phyloP scores from a whole-genome alignment of 2,113 vertebrate genomes.

The Muntiacus reevesi region DNA sequence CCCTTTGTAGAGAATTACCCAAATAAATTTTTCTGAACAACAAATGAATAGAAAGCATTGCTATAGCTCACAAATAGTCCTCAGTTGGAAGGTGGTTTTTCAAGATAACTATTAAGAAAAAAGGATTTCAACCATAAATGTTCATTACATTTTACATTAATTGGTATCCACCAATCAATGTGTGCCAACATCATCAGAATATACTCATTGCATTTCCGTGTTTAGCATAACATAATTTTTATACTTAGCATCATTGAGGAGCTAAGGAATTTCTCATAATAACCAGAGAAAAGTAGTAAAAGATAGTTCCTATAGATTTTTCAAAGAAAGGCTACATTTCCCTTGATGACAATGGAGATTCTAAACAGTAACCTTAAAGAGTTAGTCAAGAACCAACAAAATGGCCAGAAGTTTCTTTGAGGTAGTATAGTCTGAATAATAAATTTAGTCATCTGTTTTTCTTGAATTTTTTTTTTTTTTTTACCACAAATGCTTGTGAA shows the following conservation, averaged over 20 bases:
- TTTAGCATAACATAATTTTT: not conserved
- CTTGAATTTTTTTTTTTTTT: not conserved
- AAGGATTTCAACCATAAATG: not conserved
- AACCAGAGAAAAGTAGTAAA: not conserved
- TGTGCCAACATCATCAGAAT: not conserved
- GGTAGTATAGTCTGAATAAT: not conserved
- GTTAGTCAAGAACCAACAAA: not conserved
- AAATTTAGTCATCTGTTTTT: not conserved
- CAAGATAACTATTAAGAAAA: constrained; percentile 28
- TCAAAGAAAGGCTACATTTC: not conserved
- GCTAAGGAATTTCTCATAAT: not conserved
- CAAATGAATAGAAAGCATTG: constrained; percentile 30
- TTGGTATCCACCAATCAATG: not conserved
- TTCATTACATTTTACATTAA: not conserved
- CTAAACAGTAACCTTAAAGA: not conserved
- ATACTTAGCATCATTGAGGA: not conserved
- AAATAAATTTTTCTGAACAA: constrained; percentile 58
- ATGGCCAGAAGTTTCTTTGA: not conserved
- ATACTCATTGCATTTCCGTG: not conserved
- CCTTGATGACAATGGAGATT: not conserved
- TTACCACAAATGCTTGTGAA: not conserved
- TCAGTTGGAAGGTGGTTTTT: constrained; percentile 46
- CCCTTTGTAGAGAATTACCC: constrained; percentile 34
- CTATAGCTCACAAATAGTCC: constrained; percentile 1
- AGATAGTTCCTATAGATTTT: not conserved